A percentile compares a stretch with the other conserved stretches of the same genome.
Conservation (phyloP, 2,888 invertebrate species). For the Vesta saturnalis region DNA sequence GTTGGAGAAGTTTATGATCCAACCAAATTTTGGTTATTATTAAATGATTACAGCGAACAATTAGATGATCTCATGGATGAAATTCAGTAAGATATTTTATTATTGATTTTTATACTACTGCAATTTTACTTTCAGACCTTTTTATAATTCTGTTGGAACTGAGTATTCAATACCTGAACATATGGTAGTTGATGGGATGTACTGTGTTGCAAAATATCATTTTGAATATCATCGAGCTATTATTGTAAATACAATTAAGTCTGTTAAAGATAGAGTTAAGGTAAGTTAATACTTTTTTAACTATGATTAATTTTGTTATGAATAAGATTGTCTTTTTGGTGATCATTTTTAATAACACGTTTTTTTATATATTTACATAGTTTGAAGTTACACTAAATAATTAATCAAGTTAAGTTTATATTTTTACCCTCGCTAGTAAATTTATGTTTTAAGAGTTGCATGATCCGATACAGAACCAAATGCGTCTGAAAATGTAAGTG, state of each 20-base stretch:
- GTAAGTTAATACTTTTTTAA: too few species aligned
- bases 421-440: too few species aligned
- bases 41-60: slow-evolving; percentile 51
- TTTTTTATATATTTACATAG: too few species aligned
- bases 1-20: slow-evolving; percentile 68
- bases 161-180: slow-evolving; percentile 41
- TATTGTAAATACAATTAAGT: slow-evolving; percentile 60
- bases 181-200: slow-evolving; percentile 59
- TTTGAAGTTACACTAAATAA: too few species aligned
- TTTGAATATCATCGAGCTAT: slow-evolving; percentile 66
- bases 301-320: too few species aligned
- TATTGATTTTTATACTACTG: neutral
- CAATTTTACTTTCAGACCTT: slow-evolving; percentile 11
- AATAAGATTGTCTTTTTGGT: too few species aligned
- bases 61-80: slow-evolving; percentile 65
- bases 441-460: too few species aligned
- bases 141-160: slow-evolving; percentile 23
- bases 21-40: slow-evolving; percentile 68
- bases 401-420: too few species aligned
- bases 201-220: slow-evolving; percentile 63
- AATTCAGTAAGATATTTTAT: slow-evolving; percentile 61
- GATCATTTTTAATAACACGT: too few species aligned
- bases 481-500: too few species aligned
- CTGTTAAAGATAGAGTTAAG: slow-evolving; percentile 63
- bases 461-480: too few species aligned